These are phyloP conservation scores for Anoncus sp. DNA, from an alignment of 2,888 invertebrate genomes.

Conservation along the genomic window DNA sequence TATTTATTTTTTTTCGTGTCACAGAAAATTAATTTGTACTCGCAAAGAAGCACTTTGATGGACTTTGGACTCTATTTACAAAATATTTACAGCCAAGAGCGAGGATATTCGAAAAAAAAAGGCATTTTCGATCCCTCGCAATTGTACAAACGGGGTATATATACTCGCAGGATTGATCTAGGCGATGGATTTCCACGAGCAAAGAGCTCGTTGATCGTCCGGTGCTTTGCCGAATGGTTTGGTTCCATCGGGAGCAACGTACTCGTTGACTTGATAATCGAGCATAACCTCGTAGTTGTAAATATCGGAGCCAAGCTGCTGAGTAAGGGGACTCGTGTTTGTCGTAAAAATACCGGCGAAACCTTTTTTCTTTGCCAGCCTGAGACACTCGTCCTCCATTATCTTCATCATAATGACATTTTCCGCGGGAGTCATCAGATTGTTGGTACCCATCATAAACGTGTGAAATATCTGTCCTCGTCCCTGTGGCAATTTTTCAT, in stretches of 20 bases:
- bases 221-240: conserved; percentile 91
- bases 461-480: conserved; percentile 90
- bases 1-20: not conserved
- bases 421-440: conserved; percentile 87
- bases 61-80: conserved; percentile 56
- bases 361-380: conserved; percentile 86
- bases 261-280: conserved; percentile 93
- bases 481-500: conserved; percentile 86
- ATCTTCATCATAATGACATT: conserved; percentile 92
- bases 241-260: conserved; percentile 88
- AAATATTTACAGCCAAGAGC: conserved; percentile 49
- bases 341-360: conserved; percentile 93
- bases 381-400: conserved; percentile 90
- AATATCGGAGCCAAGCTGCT: conserved; percentile 93
- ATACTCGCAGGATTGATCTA: conserved; percentile 1
- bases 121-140: not conserved
- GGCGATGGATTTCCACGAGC: conserved; percentile 89
- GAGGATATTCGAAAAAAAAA: conserved; percentile 1
- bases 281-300: conserved; percentile 91
- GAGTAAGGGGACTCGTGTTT: conserved; percentile 94
- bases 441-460: conserved; percentile 94
- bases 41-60: conserved; percentile 2
- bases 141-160: too few species aligned
- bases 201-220: conserved; percentile 90
- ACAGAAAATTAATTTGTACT: not conserved